Evolutionary conservation across 1,140 invertebrate species (phyloP), one percentile per base, ranked within the genome.

Genomic region (Drosophila biarmipes): DNA sequence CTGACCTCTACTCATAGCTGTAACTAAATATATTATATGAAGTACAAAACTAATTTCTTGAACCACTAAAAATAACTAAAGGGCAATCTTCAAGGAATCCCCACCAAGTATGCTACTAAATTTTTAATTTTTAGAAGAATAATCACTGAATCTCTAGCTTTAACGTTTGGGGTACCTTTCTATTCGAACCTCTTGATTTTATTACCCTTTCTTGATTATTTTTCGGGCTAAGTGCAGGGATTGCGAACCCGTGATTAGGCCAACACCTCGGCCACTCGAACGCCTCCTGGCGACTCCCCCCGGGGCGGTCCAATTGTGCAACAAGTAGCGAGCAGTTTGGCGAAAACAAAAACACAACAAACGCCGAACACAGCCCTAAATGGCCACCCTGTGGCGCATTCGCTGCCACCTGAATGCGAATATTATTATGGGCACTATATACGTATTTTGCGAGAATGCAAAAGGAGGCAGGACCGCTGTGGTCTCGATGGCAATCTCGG

Each of bases 221-320:
- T 62, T 59, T 55, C 34, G 2, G 17, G 24, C 35, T 24, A 67
- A 68, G 48, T 57, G 45, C 69, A 8, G 8, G 31, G 68, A 52
- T 49, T 27, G 37, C 37, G 76, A 85, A 73, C 80, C 80, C 46
- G 73, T 86, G 68, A 86, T 86, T 86, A 87, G 78, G 53, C 37
- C 68, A 43, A 58, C 67, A 72, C 67, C 54, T 72, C 45, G 53
- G 51, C 35, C 56, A 73, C 57, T 29, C 17, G 56, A 29, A 42
- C 58, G 35, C 19, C 63, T 24, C 24, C 15, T 17, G 40, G 19
- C 14, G 19, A n/a, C 11, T 37, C 59, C 51, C 37, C 37, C 52
- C 21, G 14, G 72, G 37, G 72, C 38, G n/a, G 15, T 31, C 24
- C 67, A 40, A 75, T 64, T 71, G 42, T 57, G 82, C 84, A 87